phyloP scores from a whole-genome alignment of 92 coral and sea anemone genomes.

The Phymanthus crucifer region DNA sequence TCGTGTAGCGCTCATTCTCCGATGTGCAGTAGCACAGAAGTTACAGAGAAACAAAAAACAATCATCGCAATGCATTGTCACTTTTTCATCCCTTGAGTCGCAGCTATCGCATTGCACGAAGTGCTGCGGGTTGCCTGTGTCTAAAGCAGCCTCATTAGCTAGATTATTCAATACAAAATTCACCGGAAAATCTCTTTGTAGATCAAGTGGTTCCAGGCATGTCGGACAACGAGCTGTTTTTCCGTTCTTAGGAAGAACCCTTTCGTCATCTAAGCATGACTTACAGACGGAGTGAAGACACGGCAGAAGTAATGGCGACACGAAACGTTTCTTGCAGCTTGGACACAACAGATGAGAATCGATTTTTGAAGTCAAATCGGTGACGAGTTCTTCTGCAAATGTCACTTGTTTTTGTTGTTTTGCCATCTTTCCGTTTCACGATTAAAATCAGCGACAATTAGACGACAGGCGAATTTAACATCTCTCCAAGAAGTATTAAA shows the following conservation, averaged over 20 bases:
- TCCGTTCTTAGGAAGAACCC: conserved; percentile 52
- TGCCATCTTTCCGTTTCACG: conserved; percentile 38
- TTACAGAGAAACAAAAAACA: conserved; percentile 62
- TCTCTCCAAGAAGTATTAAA: neutral
- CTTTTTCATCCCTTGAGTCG: conserved; percentile 58
- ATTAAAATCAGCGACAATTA: neutral
- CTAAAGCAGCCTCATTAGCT: conserved; percentile 59
- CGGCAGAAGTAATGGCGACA: conserved; percentile 60
- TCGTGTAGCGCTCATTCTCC: conserved; percentile 70
- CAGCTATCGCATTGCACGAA: conserved; percentile 66
- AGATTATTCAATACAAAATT: conserved; percentile 68
- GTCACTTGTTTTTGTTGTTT: conserved; percentile 58
- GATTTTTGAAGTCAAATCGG: conserved; percentile 8
- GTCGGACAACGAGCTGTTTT: conserved; percentile 56
- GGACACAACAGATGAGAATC: conserved; percentile 58
- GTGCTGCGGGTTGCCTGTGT: conserved; percentile 21
- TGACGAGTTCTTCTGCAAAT: conserved; percentile 52
- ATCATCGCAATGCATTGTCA: conserved; percentile 60
- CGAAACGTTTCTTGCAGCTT: conserved; percentile 62
- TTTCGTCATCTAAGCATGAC: conserved; percentile 54
- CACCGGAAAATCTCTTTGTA: conserved; percentile 55
- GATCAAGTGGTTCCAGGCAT: conserved; percentile 48
- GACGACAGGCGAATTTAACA: neutral
- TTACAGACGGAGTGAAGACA: conserved; percentile 73
- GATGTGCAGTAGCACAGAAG: conserved; percentile 80